Base-by-base conservation (phyloP, 2,888 invertebrate species). In the Odontothrips loti region DNA sequence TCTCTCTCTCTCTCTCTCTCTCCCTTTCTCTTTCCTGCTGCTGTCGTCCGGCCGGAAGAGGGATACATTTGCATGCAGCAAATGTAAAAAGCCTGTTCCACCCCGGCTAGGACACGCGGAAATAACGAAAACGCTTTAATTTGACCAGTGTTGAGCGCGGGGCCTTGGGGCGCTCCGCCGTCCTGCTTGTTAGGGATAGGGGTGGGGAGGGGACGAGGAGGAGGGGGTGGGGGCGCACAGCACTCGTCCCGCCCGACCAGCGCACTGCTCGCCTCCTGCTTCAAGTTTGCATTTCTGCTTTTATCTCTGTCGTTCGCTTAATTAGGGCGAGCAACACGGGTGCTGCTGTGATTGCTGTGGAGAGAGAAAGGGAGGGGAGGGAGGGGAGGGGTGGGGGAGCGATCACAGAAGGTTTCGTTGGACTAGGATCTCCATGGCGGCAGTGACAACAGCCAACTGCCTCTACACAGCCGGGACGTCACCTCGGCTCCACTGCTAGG, bases 291-390 rank as follows among this genome's bases (percentile, higher is more conserved):
- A 75, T 75, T 75, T 75, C 23, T 9, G 0, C 58, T 58, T 58
- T 58, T 58, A 58, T 20, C 58, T 58, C 58, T 58, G 58, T 58
- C 58, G 58, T 17, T 58, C 58, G 58, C 58, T 58, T 58, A 58
- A 58, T 58, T 58, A n/a, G 58, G 58, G 58, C 58, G 17, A n/a
- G 20, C n/a, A n/a, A n/a, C 17, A n/a, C 58, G 58, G 58, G 58
- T 58, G 23, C 27, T 23, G 68, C 68, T 27, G 68, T 4, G 6
- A 58, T n/a, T 20, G 12, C 17, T 15, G n/a, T 1, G n/a, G 58
- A 17, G 58, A 58, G 58, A 58, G 58, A 58, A 15, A 58, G 58
- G 15, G 17, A 17, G 58, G n/a, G 58, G 15, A n/a, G n/a, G 58
- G 15, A 15, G 15, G 20, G 51, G 10, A 12, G 20, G 51, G 51